A percentile compares a stretch with the other conserved stretches of the same genome.
These are phyloP conservation scores for Dinothrombium tinctorium DNA, from an alignment of 1,140 invertebrate genomes.

Conservation along the genomic window DNA sequence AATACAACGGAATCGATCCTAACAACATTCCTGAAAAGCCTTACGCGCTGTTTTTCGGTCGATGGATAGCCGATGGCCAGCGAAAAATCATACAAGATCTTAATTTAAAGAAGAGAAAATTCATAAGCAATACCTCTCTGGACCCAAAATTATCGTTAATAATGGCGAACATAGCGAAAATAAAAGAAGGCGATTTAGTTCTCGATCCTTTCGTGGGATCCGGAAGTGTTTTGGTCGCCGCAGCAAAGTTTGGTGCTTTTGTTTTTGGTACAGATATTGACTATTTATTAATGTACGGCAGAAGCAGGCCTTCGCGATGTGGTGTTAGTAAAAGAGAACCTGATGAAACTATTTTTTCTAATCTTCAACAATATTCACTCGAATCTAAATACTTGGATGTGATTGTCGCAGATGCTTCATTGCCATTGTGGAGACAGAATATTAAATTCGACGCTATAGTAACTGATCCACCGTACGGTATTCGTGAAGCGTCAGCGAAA, in stretches of 20 bases:
- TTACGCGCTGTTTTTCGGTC: conserved; percentile 52
- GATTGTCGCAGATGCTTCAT: conserved; percentile 64
- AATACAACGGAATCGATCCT: conserved; percentile 60
- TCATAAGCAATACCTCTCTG: conserved; percentile 94
- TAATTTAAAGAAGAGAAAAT: conserved; percentile 66
- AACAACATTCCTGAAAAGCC: conserved; percentile 43
- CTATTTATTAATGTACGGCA: conserved; percentile 68
- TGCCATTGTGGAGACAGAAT: conserved; percentile 46
- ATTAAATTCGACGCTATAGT: conserved; percentile 56
- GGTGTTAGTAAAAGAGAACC: conserved; percentile 36
- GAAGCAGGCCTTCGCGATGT: conserved; percentile 23
- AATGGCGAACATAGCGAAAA: conserved; percentile 76
- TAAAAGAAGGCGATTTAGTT: conserved; percentile 43
- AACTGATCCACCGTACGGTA: conserved; percentile 88
- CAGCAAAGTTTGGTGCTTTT: conserved; percentile 68
- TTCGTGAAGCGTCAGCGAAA: conserved; percentile 64
- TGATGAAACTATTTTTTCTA: conserved; percentile 60
- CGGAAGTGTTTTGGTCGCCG: conserved; percentile 61
- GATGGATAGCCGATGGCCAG: conserved; percentile 53
- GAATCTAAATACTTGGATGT: conserved; percentile 55
- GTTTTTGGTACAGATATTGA: conserved; percentile 82
- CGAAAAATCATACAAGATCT: conserved; percentile 47
- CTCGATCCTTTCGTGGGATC: conserved; percentile 88
- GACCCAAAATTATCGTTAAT: conserved; percentile 70
- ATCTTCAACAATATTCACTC: conserved; percentile 63